phyloP scores from a whole-genome alignment of 2,113 vertebrate species.

The Ochotona curzoniae region DNA sequence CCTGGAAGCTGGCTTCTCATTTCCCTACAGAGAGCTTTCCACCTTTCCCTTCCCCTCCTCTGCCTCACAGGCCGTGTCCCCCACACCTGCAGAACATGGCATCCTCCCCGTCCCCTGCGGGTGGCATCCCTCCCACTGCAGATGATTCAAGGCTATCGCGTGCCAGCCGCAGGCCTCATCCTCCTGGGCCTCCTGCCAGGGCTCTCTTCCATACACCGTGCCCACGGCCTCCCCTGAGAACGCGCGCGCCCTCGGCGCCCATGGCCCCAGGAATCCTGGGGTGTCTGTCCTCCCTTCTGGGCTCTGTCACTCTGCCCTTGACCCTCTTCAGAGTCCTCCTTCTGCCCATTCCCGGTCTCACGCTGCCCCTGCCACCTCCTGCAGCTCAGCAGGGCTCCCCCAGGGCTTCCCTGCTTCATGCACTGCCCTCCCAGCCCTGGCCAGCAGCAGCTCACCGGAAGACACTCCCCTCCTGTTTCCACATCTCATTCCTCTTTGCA shows the following conservation, averaged over 20 bases:
- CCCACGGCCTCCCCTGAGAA: neutral
- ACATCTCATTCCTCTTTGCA: neutral
- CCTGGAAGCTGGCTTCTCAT: neutral
- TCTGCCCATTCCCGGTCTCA: neutral
- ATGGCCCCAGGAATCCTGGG: neutral
- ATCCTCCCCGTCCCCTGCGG: neutral
- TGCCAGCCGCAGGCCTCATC: neutral
- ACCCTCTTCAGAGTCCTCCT: neutral
- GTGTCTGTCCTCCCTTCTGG: neutral
- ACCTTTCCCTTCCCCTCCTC: neutral
- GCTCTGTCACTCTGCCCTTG: neutral
- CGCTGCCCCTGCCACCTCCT: too few species aligned
- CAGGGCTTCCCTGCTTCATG: neutral
- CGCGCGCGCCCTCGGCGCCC: neutral
- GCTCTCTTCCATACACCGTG: fast-evolving
- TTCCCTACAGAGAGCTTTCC: neutral
- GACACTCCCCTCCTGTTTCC: neutral
- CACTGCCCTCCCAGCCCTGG: neutral
- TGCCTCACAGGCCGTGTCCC: neutral
- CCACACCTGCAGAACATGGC: neutral
- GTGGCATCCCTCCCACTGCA: neutral
- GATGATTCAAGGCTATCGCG: neutral
- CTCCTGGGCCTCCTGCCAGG: neutral
- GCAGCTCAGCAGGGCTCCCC: neutral
- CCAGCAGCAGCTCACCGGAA: neutral